These are phyloP conservation scores for Orchestia grillus DNA, from an alignment of 1,140 invertebrate genomes.

Conservation along the genomic window DNA sequence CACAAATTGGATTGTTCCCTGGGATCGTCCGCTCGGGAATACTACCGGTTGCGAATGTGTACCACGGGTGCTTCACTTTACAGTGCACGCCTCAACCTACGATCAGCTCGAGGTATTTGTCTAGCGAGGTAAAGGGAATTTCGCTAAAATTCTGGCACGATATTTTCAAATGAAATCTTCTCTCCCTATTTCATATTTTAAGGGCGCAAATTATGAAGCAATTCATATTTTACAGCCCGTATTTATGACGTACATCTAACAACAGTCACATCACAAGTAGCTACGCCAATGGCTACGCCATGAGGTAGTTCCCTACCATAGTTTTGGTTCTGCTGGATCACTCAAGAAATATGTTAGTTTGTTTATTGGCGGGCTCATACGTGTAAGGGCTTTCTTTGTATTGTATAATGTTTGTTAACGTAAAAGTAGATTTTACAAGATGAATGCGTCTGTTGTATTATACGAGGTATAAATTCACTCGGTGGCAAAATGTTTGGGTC, in stretches of 20 bases:
- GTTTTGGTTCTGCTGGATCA: too few relatives aligned
- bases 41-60: neutral
- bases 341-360: too few relatives aligned
- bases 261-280: neutral
- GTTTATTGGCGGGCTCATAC: too few relatives aligned
- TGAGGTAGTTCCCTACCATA: too few relatives aligned
- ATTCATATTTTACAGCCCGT: neutral
- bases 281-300: too few relatives aligned
- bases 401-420: too few relatives aligned
- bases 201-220: neutral
- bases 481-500: too few relatives aligned
- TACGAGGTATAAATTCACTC: too few relatives aligned
- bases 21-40: neutral
- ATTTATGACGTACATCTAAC: neutral
- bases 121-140: neutral
- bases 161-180: neutral
- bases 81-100: neutral
- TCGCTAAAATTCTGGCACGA: neutral
- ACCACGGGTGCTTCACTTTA: neutral
- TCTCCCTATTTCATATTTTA: neutral
- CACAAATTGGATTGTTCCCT: conserved; percentile 50
- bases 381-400: too few relatives aligned
- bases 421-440: too few relatives aligned
- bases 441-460: too few relatives aligned
- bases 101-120: neutral